Evolutionary conservation across 2,797 vertebrate species (phyloP).

Genomic region (Liasis olivaceus): DNA sequence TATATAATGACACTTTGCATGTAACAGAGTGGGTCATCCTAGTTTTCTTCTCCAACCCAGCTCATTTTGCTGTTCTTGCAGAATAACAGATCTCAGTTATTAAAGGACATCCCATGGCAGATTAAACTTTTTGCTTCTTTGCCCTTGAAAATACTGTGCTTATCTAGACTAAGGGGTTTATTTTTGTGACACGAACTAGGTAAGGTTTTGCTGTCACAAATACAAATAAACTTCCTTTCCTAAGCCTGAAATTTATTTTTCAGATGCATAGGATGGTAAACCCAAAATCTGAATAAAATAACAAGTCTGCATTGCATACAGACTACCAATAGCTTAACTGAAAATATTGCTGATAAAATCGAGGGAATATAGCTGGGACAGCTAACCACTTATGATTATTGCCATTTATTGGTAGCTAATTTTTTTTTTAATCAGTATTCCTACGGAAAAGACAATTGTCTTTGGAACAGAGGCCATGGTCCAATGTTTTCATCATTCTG

Average conservation of each 20-base stretch:
- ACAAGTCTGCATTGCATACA: background rate
- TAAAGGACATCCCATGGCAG: background rate
- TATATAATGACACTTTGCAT: background rate
- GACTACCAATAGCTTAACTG: background rate
- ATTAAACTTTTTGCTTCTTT: background rate
- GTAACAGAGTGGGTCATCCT: background rate
- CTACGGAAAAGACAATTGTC: background rate
- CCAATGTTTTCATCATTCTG: background rate
- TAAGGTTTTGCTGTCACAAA: background rate
- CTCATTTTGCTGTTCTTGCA: background rate
- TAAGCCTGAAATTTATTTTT: background rate
- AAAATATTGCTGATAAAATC: background rate
- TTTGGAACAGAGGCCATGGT: too few species aligned
- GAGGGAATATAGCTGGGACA: background rate
- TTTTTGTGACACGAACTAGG: background rate
- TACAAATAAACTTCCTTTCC: background rate
- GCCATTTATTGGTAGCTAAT: background rate
- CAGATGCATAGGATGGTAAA: background rate
- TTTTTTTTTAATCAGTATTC: background rate
- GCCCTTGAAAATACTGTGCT: constrained; percentile 4
- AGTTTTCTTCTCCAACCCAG: background rate
- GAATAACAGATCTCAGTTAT: background rate
- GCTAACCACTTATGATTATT: background rate
- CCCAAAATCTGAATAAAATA: background rate
- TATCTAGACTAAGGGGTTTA: constrained; percentile 6